Conservation (phyloP, 2,797 vertebrate genomes). For the Gymnodraco acuticeps region DNA sequence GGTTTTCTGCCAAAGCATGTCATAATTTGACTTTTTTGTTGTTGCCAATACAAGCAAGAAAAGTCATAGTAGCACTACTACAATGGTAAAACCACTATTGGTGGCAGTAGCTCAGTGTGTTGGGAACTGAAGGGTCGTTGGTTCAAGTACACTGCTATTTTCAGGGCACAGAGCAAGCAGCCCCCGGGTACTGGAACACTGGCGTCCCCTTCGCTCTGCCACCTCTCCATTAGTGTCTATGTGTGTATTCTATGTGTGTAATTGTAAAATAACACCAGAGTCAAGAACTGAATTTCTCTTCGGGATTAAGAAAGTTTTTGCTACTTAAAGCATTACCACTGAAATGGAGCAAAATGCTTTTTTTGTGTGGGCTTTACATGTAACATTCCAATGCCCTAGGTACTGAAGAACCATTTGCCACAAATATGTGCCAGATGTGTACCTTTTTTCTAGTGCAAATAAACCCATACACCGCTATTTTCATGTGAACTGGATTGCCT, state of each 20-base stretch:
- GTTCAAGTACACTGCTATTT: no score
- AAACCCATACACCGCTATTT: background rate
- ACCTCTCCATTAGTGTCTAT: no score
- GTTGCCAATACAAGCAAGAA: background rate
- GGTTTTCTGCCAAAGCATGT: background rate
- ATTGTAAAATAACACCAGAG: no score
- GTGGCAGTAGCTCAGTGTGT: background rate
- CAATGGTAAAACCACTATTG: no score
- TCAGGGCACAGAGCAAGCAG: no score
- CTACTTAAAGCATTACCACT: background rate
- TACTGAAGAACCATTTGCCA: background rate
- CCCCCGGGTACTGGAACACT: no score
- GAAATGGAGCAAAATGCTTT: background rate
- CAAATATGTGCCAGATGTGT: background rate
- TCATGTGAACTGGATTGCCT: background rate
- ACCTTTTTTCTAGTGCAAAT: background rate
- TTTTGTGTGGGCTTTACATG: background rate
- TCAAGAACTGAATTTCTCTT: no score
- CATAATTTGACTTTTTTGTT: background rate
- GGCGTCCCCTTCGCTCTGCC: no score
- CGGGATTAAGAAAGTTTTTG: no score
- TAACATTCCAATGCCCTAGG: background rate
- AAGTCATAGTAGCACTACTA: background rate
- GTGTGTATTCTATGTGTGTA: no score
- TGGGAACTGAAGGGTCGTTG: no score